Percentiles rank a stretch among this genome's conserved stretches.
These are phyloP conservation scores for Ceratoteleas bidentatus DNA, from an alignment of 1,140 invertebrate species.

Conservation along the genomic window DNA sequence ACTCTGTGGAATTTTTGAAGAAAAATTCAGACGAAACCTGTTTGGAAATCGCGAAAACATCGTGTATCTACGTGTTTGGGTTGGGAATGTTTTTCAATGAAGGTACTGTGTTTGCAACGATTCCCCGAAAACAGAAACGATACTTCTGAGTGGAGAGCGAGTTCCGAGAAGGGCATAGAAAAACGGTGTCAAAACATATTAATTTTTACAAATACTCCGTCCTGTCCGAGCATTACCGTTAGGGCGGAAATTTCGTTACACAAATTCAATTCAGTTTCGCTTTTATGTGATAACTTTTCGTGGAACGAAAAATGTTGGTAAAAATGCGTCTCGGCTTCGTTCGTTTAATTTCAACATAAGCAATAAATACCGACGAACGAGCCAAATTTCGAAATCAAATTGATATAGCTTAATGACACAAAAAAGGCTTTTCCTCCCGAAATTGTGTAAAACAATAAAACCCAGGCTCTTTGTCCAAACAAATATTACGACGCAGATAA, in stretches of 20 bases:
- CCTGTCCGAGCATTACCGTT: constrained; percentile 20
- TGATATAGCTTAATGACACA: not conserved
- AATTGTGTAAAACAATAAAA: no score
- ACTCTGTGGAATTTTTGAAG: not conserved
- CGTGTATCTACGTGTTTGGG: not conserved
- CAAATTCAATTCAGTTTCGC: constrained; percentile 9
- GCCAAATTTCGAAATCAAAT: not conserved
- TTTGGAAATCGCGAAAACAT: not conserved
- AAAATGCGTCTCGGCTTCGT: not conserved
- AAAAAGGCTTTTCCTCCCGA: no score
- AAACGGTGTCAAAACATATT: constrained; percentile 49
- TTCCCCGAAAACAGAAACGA: constrained; percentile 18
- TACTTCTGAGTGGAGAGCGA: not conserved
- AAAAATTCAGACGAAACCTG: not conserved
- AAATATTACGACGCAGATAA: no score
- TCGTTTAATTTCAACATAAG: not conserved
- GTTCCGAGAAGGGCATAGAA: constrained; percentile 33
- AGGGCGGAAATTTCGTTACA: not conserved
- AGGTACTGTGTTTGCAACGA: constrained; percentile 12
- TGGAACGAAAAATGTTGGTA: not conserved
- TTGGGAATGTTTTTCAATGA: constrained; percentile 5
- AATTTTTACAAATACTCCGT: constrained; percentile 50
- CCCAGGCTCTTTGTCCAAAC: no score
- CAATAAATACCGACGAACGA: not conserved
- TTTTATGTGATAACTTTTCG: not conserved